phyloP scores from a whole-genome alignment of 2,888 invertebrate species.

The Cyclophora punctaria region DNA sequence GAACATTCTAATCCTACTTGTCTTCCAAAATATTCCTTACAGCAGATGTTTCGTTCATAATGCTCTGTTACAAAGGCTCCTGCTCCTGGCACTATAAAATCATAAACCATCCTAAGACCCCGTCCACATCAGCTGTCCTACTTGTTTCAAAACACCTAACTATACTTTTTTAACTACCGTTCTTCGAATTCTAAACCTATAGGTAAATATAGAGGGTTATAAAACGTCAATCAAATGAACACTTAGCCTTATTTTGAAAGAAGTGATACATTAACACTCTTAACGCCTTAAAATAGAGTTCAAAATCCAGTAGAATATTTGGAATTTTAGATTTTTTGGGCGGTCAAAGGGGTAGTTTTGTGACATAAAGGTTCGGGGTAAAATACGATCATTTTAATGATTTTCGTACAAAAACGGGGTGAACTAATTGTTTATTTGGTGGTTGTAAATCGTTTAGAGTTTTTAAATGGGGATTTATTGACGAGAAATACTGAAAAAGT shows the following conservation, averaged over 20 bases:
- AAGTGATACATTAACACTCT: background rate
- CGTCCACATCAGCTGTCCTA: background rate
- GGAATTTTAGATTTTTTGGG: constrained; percentile 1
- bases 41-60: background rate
- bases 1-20: too few species aligned
- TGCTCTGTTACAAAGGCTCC: background rate
- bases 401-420: constrained; percentile 32
- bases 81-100: background rate
- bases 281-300: constrained; percentile 1
- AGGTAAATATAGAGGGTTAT: constrained; percentile 55
- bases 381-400: constrained; percentile 40
- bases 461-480: constrained; percentile 31
- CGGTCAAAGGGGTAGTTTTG: constrained; percentile 34
- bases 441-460: constrained; percentile 33
- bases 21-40: too few species aligned
- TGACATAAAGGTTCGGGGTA: constrained; percentile 36
- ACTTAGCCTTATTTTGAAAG: constrained; percentile 19
- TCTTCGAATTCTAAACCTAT: constrained; percentile 61
- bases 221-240: constrained; percentile 57
- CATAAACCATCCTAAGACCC: background rate
- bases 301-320: constrained; percentile 15
- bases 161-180: constrained; percentile 26
- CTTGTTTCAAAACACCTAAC: background rate
- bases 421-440: constrained; percentile 32
- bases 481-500: too few species aligned